Conservation (phyloP, 2,113 vertebrate genomes). For the Pangasianodon hypophthalmus region DNA sequence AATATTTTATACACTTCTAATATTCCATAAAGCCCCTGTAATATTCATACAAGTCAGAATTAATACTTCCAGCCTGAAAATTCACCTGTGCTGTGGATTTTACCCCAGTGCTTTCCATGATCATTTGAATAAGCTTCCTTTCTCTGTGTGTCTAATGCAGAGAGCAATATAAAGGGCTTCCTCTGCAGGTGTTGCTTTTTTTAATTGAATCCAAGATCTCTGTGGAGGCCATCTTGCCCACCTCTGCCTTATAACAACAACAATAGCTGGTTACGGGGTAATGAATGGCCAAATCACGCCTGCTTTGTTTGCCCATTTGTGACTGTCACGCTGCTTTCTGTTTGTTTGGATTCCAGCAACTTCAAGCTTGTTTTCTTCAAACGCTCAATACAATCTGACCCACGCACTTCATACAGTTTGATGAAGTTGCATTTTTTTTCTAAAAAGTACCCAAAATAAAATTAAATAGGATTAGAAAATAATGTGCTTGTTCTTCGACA, state of each 20-base stretch:
- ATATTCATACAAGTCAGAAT: not conserved
- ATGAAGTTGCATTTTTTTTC: not conserved
- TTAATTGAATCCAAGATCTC: conserved; percentile 56
- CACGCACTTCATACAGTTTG: not conserved
- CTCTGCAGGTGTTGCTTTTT: conserved; percentile 52
- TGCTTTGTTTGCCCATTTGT: conserved; percentile 61
- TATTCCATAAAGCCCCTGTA: not conserved
- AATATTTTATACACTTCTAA: not conserved
- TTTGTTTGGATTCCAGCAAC: conserved; percentile 43
- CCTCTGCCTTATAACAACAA: conserved; percentile 36
- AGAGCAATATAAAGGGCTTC: conserved; percentile 38
- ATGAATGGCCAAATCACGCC: conserved; percentile 57
- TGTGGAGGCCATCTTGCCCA: conserved; percentile 32
- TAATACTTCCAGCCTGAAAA: not conserved
- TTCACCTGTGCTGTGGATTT: conserved; percentile 9
- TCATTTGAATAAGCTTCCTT: conserved; percentile 15
- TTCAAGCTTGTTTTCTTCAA: conserved; percentile 32
- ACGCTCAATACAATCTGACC: conserved; percentile 10
- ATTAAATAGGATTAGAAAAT: not conserved
- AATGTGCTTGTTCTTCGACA: not conserved
- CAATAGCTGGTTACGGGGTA: conserved; percentile 55
- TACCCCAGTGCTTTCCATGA: conserved; percentile 8
- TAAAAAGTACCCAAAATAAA: not conserved
- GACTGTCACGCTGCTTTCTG: conserved; percentile 54
- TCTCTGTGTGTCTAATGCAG: conserved; percentile 11